Conservation (phyloP, 1,140 invertebrate species). For the Drosophila burlai region DNA sequence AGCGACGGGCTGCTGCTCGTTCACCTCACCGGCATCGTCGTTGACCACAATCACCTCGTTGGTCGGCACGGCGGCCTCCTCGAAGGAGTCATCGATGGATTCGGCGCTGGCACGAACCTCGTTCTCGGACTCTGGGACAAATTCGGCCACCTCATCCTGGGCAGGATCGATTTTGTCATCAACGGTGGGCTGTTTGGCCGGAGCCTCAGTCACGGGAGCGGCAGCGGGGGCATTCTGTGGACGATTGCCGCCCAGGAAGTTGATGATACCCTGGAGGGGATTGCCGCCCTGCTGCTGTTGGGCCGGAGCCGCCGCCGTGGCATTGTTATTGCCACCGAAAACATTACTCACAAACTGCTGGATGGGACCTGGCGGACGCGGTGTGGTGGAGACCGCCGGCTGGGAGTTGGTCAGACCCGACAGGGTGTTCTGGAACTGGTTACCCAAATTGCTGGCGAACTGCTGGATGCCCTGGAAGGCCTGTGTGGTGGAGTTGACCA, state of each 20-base stretch:
- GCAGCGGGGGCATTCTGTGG: constrained; percentile 59
- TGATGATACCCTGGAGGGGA: constrained; percentile 57
- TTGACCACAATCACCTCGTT: constrained; percentile 79
- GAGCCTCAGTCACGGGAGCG: constrained; percentile 29
- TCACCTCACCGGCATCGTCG: constrained; percentile 58
- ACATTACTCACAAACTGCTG: constrained; percentile 77
- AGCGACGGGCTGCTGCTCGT: constrained; percentile 16
- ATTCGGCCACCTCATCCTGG: constrained; percentile 48
- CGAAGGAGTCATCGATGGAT: constrained; percentile 66
- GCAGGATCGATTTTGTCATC: constrained; percentile 66
- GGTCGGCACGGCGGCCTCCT: constrained; percentile 67
- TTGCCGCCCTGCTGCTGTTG: constrained; percentile 64
- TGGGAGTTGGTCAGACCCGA: constrained; percentile 66
- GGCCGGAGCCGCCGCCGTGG: constrained; percentile 38
- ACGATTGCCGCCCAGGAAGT: constrained; percentile 77
- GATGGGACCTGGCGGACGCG: constrained; percentile 75
- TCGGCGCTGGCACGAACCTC: constrained; percentile 77
- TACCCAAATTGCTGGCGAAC: constrained; percentile 77
- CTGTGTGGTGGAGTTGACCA: constrained; percentile 74
- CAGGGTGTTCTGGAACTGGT: constrained; percentile 76
- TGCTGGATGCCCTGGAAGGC: constrained; percentile 81
- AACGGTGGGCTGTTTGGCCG: constrained; percentile 39
- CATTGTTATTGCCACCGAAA: constrained; percentile 64
- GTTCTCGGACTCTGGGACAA: constrained; percentile 53
- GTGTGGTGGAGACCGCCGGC: constrained; percentile 62